phyloP scores from a whole-genome alignment of 2,113 vertebrate genomes.

The Pollachius pollachius region DNA sequence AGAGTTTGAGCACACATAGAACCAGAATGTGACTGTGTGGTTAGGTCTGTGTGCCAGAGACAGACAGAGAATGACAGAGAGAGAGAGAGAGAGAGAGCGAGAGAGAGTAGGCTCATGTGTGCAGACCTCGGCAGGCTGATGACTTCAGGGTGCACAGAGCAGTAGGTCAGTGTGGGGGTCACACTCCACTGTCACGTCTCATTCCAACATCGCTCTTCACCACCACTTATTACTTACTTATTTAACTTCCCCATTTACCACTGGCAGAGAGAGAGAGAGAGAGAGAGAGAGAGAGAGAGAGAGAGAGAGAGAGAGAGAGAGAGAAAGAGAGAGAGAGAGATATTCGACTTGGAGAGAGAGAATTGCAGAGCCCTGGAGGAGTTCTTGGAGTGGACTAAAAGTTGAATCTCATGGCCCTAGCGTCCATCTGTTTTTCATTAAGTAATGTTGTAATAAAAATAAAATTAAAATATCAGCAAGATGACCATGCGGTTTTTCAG shows the following conservation, averaged over 20 bases:
- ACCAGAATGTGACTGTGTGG: constrained; percentile 10
- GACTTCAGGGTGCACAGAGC: constrained; percentile 48
- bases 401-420: no score
- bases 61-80: not conserved
- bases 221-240: constrained; percentile 4
- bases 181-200: constrained; percentile 40
- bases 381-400: no score
- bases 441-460: no score
- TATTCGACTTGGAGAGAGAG: not conserved
- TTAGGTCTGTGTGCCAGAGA: constrained; percentile 2
- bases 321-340: not conserved
- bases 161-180: constrained; percentile 48
- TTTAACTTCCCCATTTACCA: constrained; percentile 10
- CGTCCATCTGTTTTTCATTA: no score
- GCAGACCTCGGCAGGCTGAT: constrained; percentile 9
- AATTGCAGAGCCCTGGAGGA: no score
- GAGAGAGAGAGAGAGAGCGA: not conserved
- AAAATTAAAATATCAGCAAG: no score
- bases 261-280: not conserved
- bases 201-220: constrained; percentile 24
- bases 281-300: constrained; percentile 14
- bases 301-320: not conserved
- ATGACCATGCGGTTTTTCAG: no score
- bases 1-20: not conserved
- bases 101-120: constrained; percentile 2